These are phyloP conservation scores for Tetranychus truncatus DNA, from an alignment of 2,888 invertebrate species.

Conservation along the genomic window DNA sequence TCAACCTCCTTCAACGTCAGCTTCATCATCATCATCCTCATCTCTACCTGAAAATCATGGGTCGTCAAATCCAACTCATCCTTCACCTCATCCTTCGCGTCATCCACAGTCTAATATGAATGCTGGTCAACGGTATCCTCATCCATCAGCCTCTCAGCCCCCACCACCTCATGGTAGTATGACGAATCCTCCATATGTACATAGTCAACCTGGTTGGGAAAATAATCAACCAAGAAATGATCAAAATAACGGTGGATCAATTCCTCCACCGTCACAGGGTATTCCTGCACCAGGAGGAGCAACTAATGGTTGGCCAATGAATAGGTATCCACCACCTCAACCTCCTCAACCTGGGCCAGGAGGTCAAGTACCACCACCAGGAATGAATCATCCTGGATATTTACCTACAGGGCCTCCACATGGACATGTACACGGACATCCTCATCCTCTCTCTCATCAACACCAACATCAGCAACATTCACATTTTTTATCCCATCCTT, in stretches of 20 bases:
- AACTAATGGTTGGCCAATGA: not conserved
- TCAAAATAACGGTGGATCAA: not conserved
- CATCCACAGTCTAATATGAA: not conserved
- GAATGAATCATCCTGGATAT: conserved; percentile 1
- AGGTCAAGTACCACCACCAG: not conserved
- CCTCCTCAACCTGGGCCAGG: not conserved
- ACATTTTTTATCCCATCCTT: conserved; percentile 8
- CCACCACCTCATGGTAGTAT: not conserved
- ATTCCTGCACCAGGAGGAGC: not conserved
- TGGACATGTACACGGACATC: not conserved
- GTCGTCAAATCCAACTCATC: not conserved
- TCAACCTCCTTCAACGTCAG: not conserved
- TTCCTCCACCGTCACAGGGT: not conserved
- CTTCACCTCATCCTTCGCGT: not conserved
- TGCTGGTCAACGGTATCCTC: not conserved
- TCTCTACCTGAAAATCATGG: not conserved
- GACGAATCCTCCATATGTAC: conserved; percentile 1
- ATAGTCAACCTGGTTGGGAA: conserved; percentile 2
- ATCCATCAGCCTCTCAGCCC: not conserved
- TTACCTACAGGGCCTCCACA: not conserved
- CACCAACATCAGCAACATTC: conserved; percentile 18
- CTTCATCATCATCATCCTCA: not conserved
- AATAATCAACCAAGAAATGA: not conserved
- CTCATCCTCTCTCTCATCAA: conserved; percentile 7
- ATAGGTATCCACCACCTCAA: not conserved